These are phyloP conservation scores for Phenganax stokvisi DNA, from an alignment of 92 coral and sea anemone genomes.

Conservation along the genomic window DNA sequence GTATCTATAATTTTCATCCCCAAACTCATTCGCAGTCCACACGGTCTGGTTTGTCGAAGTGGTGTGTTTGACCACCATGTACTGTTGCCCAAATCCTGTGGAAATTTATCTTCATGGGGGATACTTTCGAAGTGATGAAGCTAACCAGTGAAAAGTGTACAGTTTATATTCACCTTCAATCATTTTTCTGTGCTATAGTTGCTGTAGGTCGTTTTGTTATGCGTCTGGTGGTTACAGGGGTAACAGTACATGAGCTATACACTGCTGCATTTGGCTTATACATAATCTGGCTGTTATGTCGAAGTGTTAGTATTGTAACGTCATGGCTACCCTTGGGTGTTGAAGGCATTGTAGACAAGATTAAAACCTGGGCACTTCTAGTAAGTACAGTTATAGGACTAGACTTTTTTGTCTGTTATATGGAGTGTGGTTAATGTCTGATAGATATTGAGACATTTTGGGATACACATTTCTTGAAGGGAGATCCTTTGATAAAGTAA, in stretches of 20 bases:
- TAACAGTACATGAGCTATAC: constrained; percentile 91
- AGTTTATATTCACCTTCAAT: too few relatives aligned
- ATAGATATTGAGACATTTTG: too few relatives aligned
- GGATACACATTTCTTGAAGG: too few relatives aligned
- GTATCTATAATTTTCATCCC: too few relatives aligned
- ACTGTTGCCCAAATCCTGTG: too few relatives aligned
- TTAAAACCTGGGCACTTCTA: constrained; percentile 73
- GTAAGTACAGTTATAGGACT: constrained; percentile 42
- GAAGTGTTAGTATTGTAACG: constrained; percentile 57
- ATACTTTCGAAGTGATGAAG: background rate
- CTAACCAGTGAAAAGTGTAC: background rate
- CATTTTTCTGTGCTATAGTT: constrained; percentile 38
- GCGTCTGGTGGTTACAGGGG: constrained; percentile 77
- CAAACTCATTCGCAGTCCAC: too few relatives aligned
- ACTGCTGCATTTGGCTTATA: constrained; percentile 98
- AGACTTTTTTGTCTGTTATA: too few relatives aligned
- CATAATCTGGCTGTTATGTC: constrained; percentile 84
- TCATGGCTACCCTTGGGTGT: constrained; percentile 97
- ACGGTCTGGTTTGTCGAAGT: too few relatives aligned
- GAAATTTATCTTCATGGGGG: background rate
- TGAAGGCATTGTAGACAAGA: constrained; percentile 61
- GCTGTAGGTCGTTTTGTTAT: constrained; percentile 89
- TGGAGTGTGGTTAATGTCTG: too few relatives aligned
- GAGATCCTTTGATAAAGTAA: too few relatives aligned
- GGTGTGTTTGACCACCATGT: too few relatives aligned